A percentile compares a stretch with the other conserved stretches of the same genome.
These are phyloP conservation scores for Torymus auratus DNA, from an alignment of 2,888 invertebrate species.

Conservation along the genomic window DNA sequence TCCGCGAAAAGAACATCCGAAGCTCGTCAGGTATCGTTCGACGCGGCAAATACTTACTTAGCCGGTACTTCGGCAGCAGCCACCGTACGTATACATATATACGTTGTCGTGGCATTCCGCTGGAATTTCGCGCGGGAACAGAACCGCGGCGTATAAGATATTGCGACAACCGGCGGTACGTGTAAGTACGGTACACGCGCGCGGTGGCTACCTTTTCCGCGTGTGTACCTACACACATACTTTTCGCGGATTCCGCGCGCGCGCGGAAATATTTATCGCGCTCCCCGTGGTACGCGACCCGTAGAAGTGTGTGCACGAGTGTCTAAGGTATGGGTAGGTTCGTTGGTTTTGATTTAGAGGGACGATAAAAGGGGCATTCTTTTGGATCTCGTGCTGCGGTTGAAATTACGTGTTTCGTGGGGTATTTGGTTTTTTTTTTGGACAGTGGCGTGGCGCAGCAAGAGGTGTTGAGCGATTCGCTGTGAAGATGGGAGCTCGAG, in stretches of 20 bases:
- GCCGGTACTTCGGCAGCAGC: neutral
- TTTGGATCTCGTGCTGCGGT: constrained; percentile 15
- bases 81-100: neutral
- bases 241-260: constrained; percentile 41
- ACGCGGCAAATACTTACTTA: neutral
- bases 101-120: constrained; percentile 12
- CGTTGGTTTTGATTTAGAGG: constrained; percentile 41
- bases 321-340: neutral
- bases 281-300: neutral
- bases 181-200: neutral
- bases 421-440: neutral
- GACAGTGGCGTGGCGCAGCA: too few species aligned
- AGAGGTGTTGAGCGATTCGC: too few species aligned
- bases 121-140: constrained; percentile 22
- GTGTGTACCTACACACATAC: constrained; percentile 28
- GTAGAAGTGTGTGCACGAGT: neutral
- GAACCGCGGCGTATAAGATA: constrained; percentile 5
- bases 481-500: too few species aligned
- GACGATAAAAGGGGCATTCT: constrained; percentile 33
- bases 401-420: constrained; percentile 28
- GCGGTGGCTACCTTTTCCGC: neutral
- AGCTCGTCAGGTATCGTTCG: constrained; percentile 29
- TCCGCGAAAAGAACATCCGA: neutral
- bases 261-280: constrained; percentile 11
- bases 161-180: constrained; percentile 18